A percentile compares a stretch with the other conserved stretches of the same genome.
phyloP scores from a whole-genome alignment of 2,888 invertebrate genomes.

The Hetaerina titia region DNA sequence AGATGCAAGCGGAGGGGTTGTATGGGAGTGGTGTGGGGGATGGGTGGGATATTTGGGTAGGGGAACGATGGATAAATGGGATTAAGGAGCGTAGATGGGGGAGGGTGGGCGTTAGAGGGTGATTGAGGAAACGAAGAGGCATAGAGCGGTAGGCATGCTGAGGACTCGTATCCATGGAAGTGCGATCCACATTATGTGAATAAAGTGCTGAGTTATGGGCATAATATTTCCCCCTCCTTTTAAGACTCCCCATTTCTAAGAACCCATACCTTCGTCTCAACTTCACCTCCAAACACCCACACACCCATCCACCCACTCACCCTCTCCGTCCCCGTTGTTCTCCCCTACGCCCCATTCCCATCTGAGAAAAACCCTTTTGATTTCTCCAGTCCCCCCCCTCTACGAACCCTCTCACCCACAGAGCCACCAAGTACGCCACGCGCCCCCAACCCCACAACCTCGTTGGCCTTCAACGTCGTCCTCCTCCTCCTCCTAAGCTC shows the following conservation, averaged over 20 bases:
- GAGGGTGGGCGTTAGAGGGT: background rate
- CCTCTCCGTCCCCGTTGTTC: background rate
- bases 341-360: background rate
- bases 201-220: conserved; percentile 53
- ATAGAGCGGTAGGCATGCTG: background rate
- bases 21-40: background rate
- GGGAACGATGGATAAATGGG: background rate
- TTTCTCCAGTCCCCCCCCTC: no score
- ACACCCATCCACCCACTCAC: background rate
- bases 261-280: conserved; percentile 5
- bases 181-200: conserved; percentile 38
- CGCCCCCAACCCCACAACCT: no score
- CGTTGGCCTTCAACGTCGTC: background rate
- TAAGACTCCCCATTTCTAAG: conserved; percentile 1
- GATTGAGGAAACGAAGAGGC: background rate
- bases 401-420: no score
- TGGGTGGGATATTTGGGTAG: background rate
- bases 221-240: conserved; percentile 32
- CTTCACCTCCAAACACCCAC: background rate
- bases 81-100: background rate
- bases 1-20: background rate
- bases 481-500: background rate
- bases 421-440: no score
- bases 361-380: background rate
- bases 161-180: background rate